phyloP scores from a whole-genome alignment of 2,888 invertebrate genomes.

The Chrysolina americana region DNA sequence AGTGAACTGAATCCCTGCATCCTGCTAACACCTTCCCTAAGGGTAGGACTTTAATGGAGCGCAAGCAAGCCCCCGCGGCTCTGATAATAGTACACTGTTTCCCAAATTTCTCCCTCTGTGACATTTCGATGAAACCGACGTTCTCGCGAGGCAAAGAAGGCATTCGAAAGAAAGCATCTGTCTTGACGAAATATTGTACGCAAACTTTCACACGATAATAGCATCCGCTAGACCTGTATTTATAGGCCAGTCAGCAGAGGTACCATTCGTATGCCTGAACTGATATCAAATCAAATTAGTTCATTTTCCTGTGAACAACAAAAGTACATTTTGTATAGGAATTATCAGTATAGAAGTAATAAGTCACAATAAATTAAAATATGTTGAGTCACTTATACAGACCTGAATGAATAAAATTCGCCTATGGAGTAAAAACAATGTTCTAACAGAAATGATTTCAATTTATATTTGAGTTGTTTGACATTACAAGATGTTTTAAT shows the following conservation, averaged over 20 bases:
- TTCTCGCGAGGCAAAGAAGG: conserved; percentile 6
- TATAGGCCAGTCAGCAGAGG: background rate
- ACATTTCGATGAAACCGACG: background rate
- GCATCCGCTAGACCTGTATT: background rate
- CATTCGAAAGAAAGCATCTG: background rate
- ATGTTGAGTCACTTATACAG: too few relatives aligned
- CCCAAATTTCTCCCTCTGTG: background rate
- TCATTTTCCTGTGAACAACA: too few relatives aligned
- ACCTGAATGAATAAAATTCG: too few relatives aligned
- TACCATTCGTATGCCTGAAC: too few relatives aligned
- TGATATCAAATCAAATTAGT: too few relatives aligned
- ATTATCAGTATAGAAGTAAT: too few relatives aligned
- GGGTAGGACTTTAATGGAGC: conserved; percentile 8
- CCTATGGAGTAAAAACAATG: too few relatives aligned
- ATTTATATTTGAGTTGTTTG: too few relatives aligned
- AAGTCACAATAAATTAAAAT: too few relatives aligned
- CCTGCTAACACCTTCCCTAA: conserved; percentile 16
- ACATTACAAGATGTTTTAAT: too few relatives aligned
- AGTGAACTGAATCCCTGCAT: background rate
- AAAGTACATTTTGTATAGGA: too few relatives aligned
- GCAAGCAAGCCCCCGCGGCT: background rate
- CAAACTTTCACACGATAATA: conserved; percentile 26
- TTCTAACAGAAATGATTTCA: too few relatives aligned
- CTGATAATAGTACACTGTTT: conserved; percentile 4
- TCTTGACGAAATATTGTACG: conserved; percentile 12